Base-by-base conservation (phyloP, 2,113 vertebrate species). In the Procavia capensis region DNA sequence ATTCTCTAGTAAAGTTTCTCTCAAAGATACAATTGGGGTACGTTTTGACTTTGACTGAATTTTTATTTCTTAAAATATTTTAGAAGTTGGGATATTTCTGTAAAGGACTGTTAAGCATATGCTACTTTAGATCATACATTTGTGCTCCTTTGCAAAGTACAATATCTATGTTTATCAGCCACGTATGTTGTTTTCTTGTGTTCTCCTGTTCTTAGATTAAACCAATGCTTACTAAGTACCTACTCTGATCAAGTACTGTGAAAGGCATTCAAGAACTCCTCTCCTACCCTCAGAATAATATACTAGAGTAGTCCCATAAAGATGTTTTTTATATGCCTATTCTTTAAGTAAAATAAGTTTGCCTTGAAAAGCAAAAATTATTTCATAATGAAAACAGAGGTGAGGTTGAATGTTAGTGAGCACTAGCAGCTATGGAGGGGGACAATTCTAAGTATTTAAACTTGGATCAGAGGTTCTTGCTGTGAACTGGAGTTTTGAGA, bases 11-110 rank as follows among this genome's bases (percentile, higher is more conserved):
- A 89, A 16, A 6, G 50, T 61, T 2, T 88, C 57, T 79, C 25
- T 85, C 72, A 89, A 61, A 72, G 45, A 92, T 61, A 74, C 6
- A 34, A 81, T 68, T 76, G 54, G 9, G 41, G 10, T 85, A 17
- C 85, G 36, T 81, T 97, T 80, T 76, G 1, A 74, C 72, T 87
- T 93, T 91, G 29, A 31, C 16, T 45, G 43, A 14, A 74, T 57
- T 74, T 86, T 90, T 50, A 74, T 84, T 93, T 88, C 91, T 88
- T 16, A 17, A 80, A 29, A 25, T 50, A 31, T 45, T 83, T 90
- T 95, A 61, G 50, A 93, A 39, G 0, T 94, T 80, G n/a, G 29
- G 83, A 79, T 25, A 61, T 68, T 25, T 91, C 11, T 25, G 41
- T 57, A 59, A 90, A 75, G 14, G 14, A 24, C 34, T 72, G 72